Evolutionary conservation across 2,888 invertebrate species (phyloP).

Genomic region (Sipha maydis): DNA sequence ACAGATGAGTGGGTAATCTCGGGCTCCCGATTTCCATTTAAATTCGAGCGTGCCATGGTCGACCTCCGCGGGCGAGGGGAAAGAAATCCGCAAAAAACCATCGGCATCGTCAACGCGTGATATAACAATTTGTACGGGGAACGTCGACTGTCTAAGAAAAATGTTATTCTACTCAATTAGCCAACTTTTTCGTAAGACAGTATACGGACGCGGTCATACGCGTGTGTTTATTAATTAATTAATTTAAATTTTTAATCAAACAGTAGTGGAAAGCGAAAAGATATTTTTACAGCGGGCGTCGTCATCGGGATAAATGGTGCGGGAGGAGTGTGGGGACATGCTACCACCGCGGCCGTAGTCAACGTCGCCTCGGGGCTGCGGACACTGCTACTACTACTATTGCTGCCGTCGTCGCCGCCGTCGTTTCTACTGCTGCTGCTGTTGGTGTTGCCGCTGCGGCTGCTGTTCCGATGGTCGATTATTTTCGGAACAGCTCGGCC

Average conservation of each 20-base stretch:
- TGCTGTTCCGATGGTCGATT: constrained; percentile 60
- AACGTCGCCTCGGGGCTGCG: constrained; percentile 47
- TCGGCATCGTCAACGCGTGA: too few species aligned
- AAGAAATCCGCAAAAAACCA: too few species aligned
- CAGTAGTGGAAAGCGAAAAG: constrained; percentile 50
- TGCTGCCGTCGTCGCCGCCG: neutral
- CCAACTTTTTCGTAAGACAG: neutral
- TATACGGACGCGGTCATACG: neutral
- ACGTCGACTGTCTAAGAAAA: neutral
- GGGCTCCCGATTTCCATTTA: too few species aligned
- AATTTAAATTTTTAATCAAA: neutral
- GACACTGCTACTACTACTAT: neutral
- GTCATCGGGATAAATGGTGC: neutral
- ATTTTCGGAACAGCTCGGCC: constrained; percentile 61
- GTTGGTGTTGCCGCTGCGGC: constrained; percentile 4
- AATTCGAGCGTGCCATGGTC: too few species aligned
- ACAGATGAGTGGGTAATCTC: too few species aligned
- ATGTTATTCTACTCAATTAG: neutral
- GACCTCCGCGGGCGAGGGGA: too few species aligned
- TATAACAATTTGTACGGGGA: too few species aligned
- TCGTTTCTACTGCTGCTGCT: neutral
- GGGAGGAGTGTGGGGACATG: constrained; percentile 22
- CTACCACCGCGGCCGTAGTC: constrained; percentile 18
- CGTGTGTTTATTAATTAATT: too few species aligned
- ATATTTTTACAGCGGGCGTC: constrained; percentile 60